Evolutionary conservation across 2,797 vertebrate genomes (phyloP).

Genomic region (Vultur gryphus): DNA sequence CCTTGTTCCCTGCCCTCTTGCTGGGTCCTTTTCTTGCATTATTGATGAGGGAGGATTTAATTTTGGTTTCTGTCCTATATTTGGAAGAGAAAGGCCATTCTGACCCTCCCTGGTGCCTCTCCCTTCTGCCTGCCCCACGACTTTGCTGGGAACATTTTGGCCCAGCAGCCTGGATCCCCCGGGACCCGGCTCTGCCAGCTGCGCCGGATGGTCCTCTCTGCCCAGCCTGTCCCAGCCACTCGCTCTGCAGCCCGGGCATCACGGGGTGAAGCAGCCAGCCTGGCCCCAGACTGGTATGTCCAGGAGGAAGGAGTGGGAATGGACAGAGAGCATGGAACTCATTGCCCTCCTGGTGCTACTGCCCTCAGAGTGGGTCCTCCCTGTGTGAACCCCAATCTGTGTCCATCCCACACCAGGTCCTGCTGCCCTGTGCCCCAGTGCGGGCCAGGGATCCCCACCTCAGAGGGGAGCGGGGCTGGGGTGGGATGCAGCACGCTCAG

Average conservation of each 20-base stretch:
- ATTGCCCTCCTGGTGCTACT: accelerated
- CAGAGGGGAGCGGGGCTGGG: not conserved
- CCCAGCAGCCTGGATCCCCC: not conserved
- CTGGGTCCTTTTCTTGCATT: not conserved
- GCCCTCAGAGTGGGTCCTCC: not conserved
- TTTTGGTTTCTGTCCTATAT: not conserved
- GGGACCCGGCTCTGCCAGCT: not conserved
- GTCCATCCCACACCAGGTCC: not conserved
- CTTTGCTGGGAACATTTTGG: not conserved
- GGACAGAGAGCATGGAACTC: not conserved
- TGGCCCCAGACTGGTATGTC: not conserved
- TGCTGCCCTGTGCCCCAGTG: not conserved
- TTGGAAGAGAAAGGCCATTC: not conserved
- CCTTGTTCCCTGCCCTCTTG: not conserved
- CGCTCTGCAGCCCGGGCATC: not conserved
- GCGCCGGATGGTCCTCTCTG: not conserved
- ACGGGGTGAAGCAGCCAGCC: not conserved
- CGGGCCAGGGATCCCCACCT: accelerated
- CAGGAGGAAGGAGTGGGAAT: not conserved
- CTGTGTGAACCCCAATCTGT: not conserved
- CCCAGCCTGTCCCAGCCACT: not conserved
- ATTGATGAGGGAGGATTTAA: not conserved
- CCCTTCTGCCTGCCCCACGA: not conserved
- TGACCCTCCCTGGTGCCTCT: accelerated
- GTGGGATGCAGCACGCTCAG: not conserved